Conservation (phyloP, 2,113 vertebrate genomes). For the Saguinus imperator region DNA sequence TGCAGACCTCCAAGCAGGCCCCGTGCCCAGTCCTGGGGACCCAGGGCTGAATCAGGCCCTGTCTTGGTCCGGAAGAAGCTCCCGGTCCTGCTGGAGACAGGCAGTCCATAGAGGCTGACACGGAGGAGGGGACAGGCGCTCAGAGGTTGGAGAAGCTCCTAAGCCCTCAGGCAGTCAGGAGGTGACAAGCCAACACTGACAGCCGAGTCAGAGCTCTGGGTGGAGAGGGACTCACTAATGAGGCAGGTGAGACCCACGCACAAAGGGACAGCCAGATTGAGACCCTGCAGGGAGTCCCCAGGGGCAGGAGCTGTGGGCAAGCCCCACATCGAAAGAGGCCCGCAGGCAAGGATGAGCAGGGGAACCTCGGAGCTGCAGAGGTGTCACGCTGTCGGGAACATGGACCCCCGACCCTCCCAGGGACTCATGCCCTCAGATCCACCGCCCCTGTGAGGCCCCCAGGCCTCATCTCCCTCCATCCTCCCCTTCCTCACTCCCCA, state of each 20-base stretch:
- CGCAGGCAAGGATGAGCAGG: background rate
- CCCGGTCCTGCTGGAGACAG: background rate
- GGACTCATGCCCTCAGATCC: no score
- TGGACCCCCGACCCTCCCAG: background rate
- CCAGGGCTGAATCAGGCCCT: background rate
- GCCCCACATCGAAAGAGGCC: background rate
- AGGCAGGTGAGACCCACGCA: background rate
- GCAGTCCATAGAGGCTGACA: no score
- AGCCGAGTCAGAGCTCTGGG: background rate
- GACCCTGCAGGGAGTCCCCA: background rate
- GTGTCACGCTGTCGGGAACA: background rate
- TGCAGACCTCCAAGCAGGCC: background rate
- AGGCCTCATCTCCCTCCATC: background rate
- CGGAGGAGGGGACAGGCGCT: background rate
- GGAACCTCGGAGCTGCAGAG: background rate
- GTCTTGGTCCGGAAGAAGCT: background rate
- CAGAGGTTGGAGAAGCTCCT: background rate
- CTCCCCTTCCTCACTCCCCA: accelerated
- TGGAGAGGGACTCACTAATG: no score
- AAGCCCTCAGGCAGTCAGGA: background rate
- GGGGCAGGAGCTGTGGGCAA: background rate
- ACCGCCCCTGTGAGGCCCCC: background rate
- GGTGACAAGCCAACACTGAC: background rate
- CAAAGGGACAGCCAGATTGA: background rate
- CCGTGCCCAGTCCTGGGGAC: background rate